phyloP scores from a whole-genome alignment of 2,797 vertebrate species.

The Tauraco hartlaubi region DNA sequence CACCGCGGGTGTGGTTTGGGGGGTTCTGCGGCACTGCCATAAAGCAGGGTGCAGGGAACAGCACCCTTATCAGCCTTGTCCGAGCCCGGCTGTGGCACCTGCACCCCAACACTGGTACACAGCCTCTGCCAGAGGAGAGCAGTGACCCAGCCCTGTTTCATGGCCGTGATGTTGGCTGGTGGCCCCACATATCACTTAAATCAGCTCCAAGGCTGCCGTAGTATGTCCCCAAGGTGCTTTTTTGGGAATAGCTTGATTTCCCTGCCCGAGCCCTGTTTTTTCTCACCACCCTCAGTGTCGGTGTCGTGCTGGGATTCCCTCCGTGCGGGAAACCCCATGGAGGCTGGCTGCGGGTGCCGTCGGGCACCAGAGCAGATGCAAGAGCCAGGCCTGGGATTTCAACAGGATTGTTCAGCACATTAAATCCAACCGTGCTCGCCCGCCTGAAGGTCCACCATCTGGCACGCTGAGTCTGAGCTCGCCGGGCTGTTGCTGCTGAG shows the following conservation, averaged over 20 bases:
- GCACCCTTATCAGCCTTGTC: not conserved
- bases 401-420: not conserved
- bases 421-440: not conserved
- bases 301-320: not conserved
- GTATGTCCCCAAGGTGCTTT: not conserved
- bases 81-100: not conserved
- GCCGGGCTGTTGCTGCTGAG: not conserved
- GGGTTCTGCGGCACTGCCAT: not conserved
- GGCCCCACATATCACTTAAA: not conserved
- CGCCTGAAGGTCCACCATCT: not conserved
- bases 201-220: not conserved
- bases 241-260: not conserved
- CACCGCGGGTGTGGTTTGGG: not conserved
- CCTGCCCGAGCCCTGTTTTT: rapidly evolving
- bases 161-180: rapidly evolving
- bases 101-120: rapidly evolving
- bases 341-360: not conserved
- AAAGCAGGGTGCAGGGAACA: rapidly evolving
- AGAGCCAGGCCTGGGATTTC: not conserved
- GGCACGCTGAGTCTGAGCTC: not conserved
- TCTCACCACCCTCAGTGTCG: rapidly evolving
- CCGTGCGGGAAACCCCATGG: rapidly evolving
- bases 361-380: not conserved
- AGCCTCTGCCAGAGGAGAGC: not conserved
- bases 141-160: not conserved